Conservation (phyloP, 1,140 invertebrate genomes). For the Diabrotica undecimpunctata region DNA sequence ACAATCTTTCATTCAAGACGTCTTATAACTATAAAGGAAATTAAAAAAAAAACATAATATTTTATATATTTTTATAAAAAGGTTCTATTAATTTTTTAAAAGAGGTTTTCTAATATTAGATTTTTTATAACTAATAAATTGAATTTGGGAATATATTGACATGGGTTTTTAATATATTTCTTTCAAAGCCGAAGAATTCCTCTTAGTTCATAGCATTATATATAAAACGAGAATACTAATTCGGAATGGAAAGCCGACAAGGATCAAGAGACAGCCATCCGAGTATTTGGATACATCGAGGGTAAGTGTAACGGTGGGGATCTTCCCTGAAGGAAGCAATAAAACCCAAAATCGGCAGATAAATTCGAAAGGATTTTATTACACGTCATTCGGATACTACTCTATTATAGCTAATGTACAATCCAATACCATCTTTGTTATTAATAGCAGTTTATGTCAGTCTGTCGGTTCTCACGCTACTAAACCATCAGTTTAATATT, state of each 20-base stretch:
- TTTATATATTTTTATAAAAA: too few relatives aligned
- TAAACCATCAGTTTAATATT: slow-evolving; percentile 42
- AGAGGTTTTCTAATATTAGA: too few relatives aligned
- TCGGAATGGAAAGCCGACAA: not conserved
- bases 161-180: too few relatives aligned
- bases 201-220: too few relatives aligned
- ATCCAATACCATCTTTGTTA: slow-evolving; percentile 43
- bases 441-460: slow-evolving; percentile 41
- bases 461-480: slow-evolving; percentile 37
- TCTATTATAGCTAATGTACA: slow-evolving; percentile 42
- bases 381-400: slow-evolving; percentile 34
- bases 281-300: slow-evolving; percentile 4
- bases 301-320: not conserved
- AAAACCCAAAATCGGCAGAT: slow-evolving; percentile 40
- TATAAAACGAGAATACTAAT: slow-evolving; percentile 17
- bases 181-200: too few relatives aligned
- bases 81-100: too few relatives aligned
- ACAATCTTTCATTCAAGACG: too few relatives aligned
- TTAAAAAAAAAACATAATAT: too few relatives aligned
- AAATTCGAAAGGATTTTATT: slow-evolving; percentile 41
- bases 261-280: slow-evolving; percentile 1
- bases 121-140: too few relatives aligned
- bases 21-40: too few relatives aligned
- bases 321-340: slow-evolving; percentile 27
- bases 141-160: too few relatives aligned